phyloP scores from a whole-genome alignment of 2,888 invertebrate species.

The Sinohyriopsis cumingii region DNA sequence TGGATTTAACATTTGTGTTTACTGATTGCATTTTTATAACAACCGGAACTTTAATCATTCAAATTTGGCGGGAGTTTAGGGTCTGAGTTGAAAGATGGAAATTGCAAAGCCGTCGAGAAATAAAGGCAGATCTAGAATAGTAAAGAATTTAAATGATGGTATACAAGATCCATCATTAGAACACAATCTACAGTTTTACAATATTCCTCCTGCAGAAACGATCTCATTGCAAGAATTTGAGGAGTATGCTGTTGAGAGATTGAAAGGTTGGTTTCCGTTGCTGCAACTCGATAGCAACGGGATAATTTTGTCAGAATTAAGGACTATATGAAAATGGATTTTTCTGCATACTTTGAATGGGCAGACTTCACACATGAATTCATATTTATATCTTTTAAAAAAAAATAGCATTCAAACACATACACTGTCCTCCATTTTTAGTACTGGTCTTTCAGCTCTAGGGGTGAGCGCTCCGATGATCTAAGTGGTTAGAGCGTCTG shows the following conservation, averaged over 20 bases:
- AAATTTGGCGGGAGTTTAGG: conserved; percentile 22
- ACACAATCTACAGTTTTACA: conserved; percentile 77
- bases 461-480: no score
- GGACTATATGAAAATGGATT: no score
- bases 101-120: conserved; percentile 6
- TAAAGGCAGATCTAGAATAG: conserved; percentile 9
- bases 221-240: conserved; percentile 89
- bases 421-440: no score
- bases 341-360: no score
- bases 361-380: no score
- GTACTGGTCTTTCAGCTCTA: no score
- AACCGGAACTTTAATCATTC: no score
- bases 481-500: no score
- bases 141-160: conserved; percentile 7
- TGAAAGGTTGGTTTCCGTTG: conserved; percentile 75
- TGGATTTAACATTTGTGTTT: neutral
- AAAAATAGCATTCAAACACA: no score
- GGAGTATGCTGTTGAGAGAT: conserved; percentile 86
- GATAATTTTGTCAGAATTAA: no score
- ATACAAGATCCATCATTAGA: conserved; percentile 6
- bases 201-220: conserved; percentile 81
- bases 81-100: conserved; percentile 18
- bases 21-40: neutral
- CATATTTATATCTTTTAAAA: no score
- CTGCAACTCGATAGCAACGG: no score